Percentiles rank a stretch among this genome's conserved stretches.
Conservation (phyloP, 2,888 invertebrate species). For the Ephialtes manifestator region DNA sequence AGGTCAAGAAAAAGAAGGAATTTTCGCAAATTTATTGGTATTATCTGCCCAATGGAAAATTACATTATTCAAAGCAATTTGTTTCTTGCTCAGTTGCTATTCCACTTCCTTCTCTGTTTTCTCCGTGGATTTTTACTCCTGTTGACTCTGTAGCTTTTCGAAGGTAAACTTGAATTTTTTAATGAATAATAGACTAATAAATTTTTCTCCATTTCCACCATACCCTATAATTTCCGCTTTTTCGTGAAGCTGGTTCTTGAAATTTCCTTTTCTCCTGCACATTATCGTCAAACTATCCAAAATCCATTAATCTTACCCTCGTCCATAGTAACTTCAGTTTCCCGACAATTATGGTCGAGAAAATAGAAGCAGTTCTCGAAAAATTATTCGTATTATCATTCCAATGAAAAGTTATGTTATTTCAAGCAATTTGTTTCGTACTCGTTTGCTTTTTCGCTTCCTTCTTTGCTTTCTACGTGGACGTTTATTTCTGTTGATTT, state of each 20-base stretch:
- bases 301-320: conserved; percentile 3
- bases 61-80: background rate
- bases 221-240: background rate
- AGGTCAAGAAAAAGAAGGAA: no score
- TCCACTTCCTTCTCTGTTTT: background rate
- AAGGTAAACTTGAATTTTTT: no score
- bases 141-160: no score
- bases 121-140: no score
- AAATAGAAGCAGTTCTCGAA: background rate
- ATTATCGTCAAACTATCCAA: conserved; percentile 16
- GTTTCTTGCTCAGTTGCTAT: background rate
- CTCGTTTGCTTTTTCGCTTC: background rate
- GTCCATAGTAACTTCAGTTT: background rate
- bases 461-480: background rate
- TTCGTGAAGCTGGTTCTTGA: background rate
- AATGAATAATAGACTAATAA: no score
- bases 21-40: no score
- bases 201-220: no score
- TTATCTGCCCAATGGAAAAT: background rate
- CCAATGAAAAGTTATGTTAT: background rate
- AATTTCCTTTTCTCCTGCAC: background rate
- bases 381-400: conserved; percentile 15
- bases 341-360: conserved; percentile 10
- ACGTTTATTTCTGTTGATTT: no score
- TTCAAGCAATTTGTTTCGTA: background rate